Evolutionary conservation across 2,113 vertebrate genomes (phyloP).

Genomic region (Cairina moschata): DNA sequence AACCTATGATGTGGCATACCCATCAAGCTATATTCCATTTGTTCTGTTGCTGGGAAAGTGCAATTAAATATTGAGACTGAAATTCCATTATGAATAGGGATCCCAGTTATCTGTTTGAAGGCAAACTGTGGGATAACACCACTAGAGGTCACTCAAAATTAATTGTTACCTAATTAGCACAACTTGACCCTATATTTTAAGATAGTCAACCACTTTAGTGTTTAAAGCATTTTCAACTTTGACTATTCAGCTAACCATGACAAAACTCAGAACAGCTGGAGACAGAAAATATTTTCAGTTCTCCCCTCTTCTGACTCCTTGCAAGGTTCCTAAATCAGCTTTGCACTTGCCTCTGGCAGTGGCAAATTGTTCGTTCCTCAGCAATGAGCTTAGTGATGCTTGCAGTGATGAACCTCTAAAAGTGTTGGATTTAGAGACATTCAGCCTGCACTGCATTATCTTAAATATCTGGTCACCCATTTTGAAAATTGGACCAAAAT

Average conservation of each 20-base stretch:
- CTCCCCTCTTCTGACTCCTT: not conserved
- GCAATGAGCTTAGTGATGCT: not conserved
- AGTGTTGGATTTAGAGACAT: not conserved
- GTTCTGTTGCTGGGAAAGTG: rapidly evolving
- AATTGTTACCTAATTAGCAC: conserved; percentile 54
- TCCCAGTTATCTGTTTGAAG: not conserved
- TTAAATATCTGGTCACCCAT: not conserved
- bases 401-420: not conserved
- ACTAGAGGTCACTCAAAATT: conserved; percentile 66
- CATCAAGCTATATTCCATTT: not conserved
- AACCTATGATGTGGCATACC: not conserved
- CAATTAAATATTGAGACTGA: rapidly evolving
- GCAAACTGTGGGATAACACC: conserved; percentile 16
- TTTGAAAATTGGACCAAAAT: conserved; percentile 2
- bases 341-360: not conserved
- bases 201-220: not conserved
- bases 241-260: not conserved
- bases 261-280: not conserved
- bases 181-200: not conserved
- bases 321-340: not conserved
- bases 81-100: not conserved
- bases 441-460: not conserved
- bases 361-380: not conserved
- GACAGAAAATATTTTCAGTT: not conserved
- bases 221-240: not conserved